Evolutionary conservation across 92 coral and sea anemone species (phyloP), one percentile per base, ranked within the genome.

Genomic region (Umimayanthus kanabou): DNA sequence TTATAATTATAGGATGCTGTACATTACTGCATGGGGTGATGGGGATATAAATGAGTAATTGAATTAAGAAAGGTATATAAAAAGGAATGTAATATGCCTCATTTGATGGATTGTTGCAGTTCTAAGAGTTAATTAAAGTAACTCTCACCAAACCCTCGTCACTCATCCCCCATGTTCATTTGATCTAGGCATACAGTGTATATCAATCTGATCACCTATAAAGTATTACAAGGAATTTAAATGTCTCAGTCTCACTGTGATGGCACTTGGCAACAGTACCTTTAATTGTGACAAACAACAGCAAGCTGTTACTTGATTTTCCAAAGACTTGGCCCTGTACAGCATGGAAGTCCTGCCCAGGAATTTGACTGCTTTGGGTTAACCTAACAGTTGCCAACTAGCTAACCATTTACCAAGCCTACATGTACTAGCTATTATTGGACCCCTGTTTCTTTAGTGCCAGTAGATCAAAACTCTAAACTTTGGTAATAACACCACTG

Each of bases 321-420:
- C 87, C 87, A 83, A 83, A 83, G 87, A 70, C 88, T 75, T 85
- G 81, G 82, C 88, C 88, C 88, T 74, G 73, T 75, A 65, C 88
- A 85, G 16, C 64, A 75, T 85, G 82, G 73, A 53, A 20, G 20
- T 18, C 22, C 76, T 85, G 37, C 40, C 75, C 82, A 83, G 87
- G 87, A 83, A 83, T 83, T 83, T 83, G 87, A 83, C 87, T 70
- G 87, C 87, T 83, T 83, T 83, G 87, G 87, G 33, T 67, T 42
- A 70, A 33, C 37, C 37, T 33, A 67, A 50, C 20, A 20, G 69
- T 18, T 61, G 6, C 69, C 25, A 55, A 3, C 22, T 18, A 61
- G 6, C 58, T 13, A 53, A 53, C 58, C 58, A 5, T 61, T 20
- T 61, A 5, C 8, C 3, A 61, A 61, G 26, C 69, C 66, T 20